Evolutionary conservation across 2,797 vertebrate genomes (phyloP).

Genomic region (Malacoctenus gilli): DNA sequence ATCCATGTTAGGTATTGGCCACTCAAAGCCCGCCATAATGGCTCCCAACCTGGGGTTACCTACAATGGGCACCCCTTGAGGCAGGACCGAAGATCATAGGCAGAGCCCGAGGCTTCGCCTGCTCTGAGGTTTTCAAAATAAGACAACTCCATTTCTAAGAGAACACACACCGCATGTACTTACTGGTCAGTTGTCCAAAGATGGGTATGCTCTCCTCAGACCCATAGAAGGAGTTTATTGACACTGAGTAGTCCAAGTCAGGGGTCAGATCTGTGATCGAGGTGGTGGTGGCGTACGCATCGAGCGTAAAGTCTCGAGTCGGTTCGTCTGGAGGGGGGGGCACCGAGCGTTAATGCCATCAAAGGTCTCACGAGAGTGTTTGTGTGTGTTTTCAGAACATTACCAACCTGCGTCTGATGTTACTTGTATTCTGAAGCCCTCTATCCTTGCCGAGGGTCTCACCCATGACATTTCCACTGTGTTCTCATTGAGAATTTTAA

Average conservation of each 20-base stretch:
- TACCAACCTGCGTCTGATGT: conserved; percentile 89
- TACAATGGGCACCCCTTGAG: too few species aligned
- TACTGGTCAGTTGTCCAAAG: conserved; percentile 97
- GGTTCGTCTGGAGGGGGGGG: conserved; percentile 84
- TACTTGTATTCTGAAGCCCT: conserved; percentile 94
- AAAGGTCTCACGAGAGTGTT: background rate
- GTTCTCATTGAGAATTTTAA: conserved; percentile 99
- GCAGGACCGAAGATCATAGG: too few species aligned
- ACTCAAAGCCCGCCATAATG: too few species aligned
- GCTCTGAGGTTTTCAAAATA: too few species aligned
- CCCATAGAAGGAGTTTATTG: conserved; percentile 88
- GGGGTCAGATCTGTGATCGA: conserved; percentile 89
- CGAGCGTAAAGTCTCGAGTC: conserved; percentile 88
- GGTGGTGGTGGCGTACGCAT: conserved; percentile 85
- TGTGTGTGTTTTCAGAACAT: background rate
- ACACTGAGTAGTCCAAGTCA: conserved; percentile 92
- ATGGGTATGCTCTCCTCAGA: conserved; percentile 93
- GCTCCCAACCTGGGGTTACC: too few species aligned
- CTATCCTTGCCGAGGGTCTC: conserved; percentile 85
- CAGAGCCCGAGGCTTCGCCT: too few species aligned
- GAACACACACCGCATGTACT: conserved; percentile 77
- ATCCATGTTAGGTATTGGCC: too few species aligned
- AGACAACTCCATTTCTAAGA: too few species aligned
- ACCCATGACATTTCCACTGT: conserved; percentile 98
- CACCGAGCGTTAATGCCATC: conserved; percentile 9